Conservation (phyloP, 2,888 invertebrate species). For the Drosophila kanekoi region DNA sequence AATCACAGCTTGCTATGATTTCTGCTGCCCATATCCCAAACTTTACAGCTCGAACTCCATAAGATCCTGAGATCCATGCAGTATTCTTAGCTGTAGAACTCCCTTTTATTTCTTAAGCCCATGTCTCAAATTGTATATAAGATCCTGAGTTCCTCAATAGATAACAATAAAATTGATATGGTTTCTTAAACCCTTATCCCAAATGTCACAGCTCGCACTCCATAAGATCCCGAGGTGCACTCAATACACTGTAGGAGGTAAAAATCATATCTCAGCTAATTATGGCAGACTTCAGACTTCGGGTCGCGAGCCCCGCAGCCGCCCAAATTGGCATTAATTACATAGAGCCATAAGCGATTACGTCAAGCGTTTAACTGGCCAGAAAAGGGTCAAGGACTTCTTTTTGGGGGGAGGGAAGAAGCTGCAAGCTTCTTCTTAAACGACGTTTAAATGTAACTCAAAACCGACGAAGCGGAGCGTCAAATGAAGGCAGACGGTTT, state of each 20-base stretch:
- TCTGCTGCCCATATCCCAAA: too few species aligned
- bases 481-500: constrained; percentile 61
- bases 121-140: too few species aligned
- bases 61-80: neutral
- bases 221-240: neutral
- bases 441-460: constrained; percentile 53
- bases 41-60: neutral
- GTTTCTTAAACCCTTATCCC: neutral
- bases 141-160: too few species aligned
- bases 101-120: too few species aligned
- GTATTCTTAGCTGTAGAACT: too few species aligned
- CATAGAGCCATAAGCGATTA: constrained; percentile 38
- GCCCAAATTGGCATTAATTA: constrained; percentile 32
- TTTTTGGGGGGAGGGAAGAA: neutral
- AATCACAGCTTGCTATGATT: too few species aligned
- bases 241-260: neutral
- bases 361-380: constrained; percentile 35
- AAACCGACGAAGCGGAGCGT: constrained; percentile 31
- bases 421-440: constrained; percentile 14
- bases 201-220: neutral
- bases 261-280: constrained; percentile 8
- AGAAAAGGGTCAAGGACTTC: constrained; percentile 39
- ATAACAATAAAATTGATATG: too few species aligned
- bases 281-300: neutral
- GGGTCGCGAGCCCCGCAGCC: neutral